These are phyloP conservation scores for Clarias pachynema DNA, from an alignment of 2,797 vertebrate species.

Conservation along the genomic window DNA sequence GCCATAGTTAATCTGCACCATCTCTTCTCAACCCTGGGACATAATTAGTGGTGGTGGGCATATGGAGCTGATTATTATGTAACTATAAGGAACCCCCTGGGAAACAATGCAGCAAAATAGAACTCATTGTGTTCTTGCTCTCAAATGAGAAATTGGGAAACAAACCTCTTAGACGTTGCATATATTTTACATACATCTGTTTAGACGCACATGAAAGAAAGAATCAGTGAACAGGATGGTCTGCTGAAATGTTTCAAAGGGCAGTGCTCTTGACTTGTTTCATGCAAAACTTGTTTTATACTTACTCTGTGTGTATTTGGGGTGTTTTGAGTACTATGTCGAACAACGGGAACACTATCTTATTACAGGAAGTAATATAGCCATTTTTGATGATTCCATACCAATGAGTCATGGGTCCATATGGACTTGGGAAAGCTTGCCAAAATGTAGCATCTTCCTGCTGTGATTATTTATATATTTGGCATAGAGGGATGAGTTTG, in stretches of 20 bases:
- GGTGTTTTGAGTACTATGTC: not conserved
- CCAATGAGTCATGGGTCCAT: conserved; percentile 28
- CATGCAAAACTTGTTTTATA: conserved; percentile 13
- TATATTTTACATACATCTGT: conserved; percentile 41
- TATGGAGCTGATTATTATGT: conserved; percentile 62
- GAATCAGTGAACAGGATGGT: conserved; percentile 5
- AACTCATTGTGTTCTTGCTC: conserved; percentile 44
- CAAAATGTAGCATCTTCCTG: conserved; percentile 34
- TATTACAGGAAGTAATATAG: conserved; percentile 5
- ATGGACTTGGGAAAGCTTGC: conserved; percentile 11
- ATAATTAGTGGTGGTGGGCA: conserved; percentile 61
- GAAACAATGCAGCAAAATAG: conserved; percentile 49
- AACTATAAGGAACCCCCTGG: conserved; percentile 54
- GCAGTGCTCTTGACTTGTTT: conserved; percentile 13
- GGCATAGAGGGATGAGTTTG: not conserved
- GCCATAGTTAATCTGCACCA: conserved; percentile 60
- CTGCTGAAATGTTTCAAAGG: conserved; percentile 33
- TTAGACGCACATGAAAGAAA: conserved; percentile 36
- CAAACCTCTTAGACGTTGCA: conserved; percentile 34
- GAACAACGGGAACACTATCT: not conserved
- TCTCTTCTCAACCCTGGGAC: conserved; percentile 49
- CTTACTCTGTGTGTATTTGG: not conserved
- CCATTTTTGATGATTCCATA: conserved; percentile 18
- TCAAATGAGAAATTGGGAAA: conserved; percentile 51
- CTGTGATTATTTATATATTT: conserved; percentile 21